Evolutionary conservation across 2,888 invertebrate species (phyloP).

Genomic region (Diarsia brunnea): DNA sequence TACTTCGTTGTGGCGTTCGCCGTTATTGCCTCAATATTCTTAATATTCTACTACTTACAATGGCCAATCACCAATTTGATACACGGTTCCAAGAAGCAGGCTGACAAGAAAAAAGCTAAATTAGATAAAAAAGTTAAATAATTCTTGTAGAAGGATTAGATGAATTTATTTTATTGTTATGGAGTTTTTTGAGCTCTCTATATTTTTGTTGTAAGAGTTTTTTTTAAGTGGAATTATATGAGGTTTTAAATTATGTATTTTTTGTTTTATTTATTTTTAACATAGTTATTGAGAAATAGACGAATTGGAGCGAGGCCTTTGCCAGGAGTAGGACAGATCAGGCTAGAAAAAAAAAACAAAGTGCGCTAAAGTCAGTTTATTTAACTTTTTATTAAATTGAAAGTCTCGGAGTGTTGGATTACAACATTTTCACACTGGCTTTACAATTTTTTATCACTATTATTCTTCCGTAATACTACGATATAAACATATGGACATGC

Average conservation of each 20-base stretch:
- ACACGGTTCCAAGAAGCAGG: conserved; percentile 61
- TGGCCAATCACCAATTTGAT: conserved; percentile 74
- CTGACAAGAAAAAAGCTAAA: conserved; percentile 39
- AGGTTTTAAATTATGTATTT: background rate
- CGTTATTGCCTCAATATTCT: conserved; percentile 49
- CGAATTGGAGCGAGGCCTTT: no score
- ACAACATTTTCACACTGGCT: no score
- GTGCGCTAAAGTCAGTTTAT: no score
- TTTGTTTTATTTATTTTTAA: background rate
- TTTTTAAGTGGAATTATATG: conserved; percentile 2
- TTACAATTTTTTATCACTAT: no score
- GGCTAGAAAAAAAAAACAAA: no score
- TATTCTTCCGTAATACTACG: no score
- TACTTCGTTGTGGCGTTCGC: conserved; percentile 72
- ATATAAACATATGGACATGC: no score
- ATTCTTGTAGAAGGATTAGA: conserved; percentile 4
- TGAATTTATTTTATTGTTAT: conserved; percentile 10
- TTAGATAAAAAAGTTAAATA: conserved; percentile 52
- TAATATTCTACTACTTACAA: conserved; percentile 75
- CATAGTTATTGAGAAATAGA: no score
- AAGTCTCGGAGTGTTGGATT: no score
- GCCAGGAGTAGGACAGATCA: no score
- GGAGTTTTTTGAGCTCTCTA: background rate
- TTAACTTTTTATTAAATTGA: no score
- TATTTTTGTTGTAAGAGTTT: background rate